A percentile compares a stretch with the other conserved stretches of the same genome.
Conservation (phyloP, 2,113 vertebrate species). For the Nanger granti region DNA sequence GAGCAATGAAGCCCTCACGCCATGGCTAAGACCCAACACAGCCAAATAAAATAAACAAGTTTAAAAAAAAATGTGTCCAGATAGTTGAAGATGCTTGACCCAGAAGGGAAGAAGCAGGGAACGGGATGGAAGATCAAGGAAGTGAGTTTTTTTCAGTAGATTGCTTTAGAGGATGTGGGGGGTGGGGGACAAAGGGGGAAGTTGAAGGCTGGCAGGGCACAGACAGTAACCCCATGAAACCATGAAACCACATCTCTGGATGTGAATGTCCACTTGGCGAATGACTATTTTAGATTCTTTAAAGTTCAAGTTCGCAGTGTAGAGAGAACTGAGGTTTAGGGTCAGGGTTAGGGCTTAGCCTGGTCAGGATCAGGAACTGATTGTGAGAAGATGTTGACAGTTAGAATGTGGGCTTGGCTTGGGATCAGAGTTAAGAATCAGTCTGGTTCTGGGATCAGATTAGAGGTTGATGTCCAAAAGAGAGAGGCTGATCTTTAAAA, state of each 20-base stretch:
- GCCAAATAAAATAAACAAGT: neutral
- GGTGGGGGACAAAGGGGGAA: neutral
- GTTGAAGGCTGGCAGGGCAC: neutral
- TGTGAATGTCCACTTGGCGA: neutral
- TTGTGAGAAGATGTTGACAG: neutral
- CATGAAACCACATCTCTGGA: neutral
- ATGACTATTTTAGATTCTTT: neutral
- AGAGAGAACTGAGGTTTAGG: neutral
- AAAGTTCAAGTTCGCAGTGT: neutral
- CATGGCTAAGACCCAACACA: neutral
- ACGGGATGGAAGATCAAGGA: neutral
- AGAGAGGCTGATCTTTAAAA: neutral
- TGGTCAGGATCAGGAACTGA: neutral
- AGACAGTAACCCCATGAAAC: neutral
- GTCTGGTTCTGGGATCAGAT: neutral
- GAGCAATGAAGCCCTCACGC: rapidly evolving
- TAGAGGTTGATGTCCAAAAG: neutral
- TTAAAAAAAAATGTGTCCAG: neutral
- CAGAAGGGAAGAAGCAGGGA: neutral
- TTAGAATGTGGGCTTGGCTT: neutral
- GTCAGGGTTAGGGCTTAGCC: neutral
- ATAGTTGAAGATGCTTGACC: neutral
- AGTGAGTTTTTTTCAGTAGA: neutral
- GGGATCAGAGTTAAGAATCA: neutral
- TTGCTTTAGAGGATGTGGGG: neutral